A percentile compares a stretch with the other conserved stretches of the same genome.
Evolutionary conservation across 1,140 invertebrate species (phyloP).

Genomic region (Drosophila albomicans): DNA sequence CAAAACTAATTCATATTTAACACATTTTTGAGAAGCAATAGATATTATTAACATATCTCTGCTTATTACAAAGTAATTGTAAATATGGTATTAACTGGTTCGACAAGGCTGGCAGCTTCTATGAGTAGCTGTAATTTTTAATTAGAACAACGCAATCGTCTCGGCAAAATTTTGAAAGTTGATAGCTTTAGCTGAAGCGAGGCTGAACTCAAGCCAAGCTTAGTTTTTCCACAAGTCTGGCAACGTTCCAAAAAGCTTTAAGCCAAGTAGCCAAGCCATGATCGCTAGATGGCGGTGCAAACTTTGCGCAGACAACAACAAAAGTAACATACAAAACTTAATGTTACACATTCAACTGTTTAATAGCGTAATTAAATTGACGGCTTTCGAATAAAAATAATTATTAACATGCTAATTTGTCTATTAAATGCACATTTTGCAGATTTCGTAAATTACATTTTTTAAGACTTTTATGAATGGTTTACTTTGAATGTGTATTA

Average conservation of each 20-base stretch:
- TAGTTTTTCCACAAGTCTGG: constrained; percentile 26
- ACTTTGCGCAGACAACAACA: not conserved
- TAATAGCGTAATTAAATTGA: constrained; percentile 45
- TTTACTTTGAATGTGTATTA: not conserved
- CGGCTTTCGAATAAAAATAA: not conserved
- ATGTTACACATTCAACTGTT: constrained; percentile 56
- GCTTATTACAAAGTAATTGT: not conserved
- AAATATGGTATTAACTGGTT: not conserved
- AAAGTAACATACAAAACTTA: constrained; percentile 11
- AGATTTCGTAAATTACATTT: not conserved
- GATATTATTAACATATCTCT: not conserved
- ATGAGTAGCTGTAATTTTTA: not conserved
- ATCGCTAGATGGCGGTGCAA: constrained; percentile 55
- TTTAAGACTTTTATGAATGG: not conserved
- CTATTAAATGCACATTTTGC: not conserved
- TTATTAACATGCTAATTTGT: constrained; percentile 20
- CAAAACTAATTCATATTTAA: not conserved
- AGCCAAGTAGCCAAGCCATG: constrained; percentile 15
- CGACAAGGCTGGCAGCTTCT: not conserved
- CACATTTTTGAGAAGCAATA: not conserved
- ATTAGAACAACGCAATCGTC: constrained; percentile 13
- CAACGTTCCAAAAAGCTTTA: constrained; percentile 39
- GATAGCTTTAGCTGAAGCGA: constrained; percentile 2
- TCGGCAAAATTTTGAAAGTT: not conserved
- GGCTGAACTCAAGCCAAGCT: not conserved